Evolutionary conservation across 64 coral and sea anemone genomes (phyloP).

Genomic region (Catalaphyllia jardinei): DNA sequence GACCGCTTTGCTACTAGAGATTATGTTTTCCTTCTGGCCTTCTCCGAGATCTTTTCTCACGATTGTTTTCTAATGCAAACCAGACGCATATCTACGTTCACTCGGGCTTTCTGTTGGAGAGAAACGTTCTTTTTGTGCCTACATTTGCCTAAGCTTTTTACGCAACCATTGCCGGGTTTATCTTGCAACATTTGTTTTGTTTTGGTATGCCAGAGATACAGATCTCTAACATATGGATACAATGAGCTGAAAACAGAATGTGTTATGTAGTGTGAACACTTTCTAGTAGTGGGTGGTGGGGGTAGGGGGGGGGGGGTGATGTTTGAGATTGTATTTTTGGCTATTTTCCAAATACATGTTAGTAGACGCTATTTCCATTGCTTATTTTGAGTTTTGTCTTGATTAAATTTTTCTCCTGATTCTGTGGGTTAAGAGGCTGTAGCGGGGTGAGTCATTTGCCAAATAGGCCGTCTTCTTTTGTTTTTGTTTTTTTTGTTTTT

Average conservation of each 20-base stretch:
- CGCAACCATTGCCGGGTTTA: background rate
- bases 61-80: no score
- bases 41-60: no score
- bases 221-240: conserved; percentile 10
- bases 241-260: conserved; percentile 1
- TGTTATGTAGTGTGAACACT: background rate
- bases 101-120: background rate
- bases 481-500: no score
- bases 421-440: conserved; percentile 6
- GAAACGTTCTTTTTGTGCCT: background rate
- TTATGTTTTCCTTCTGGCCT: no score
- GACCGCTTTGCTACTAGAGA: no score
- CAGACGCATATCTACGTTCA: background rate
- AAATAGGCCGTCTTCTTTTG: background rate
- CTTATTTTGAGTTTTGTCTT: background rate
- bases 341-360: background rate
- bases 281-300: no score
- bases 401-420: conserved; percentile 18
- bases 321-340: no score
- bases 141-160: background rate
- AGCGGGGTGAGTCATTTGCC: conserved; percentile 20
- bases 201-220: conserved; percentile 2
- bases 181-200: background rate
- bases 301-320: no score
- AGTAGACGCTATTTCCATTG: background rate